Percentiles rank a stretch among this genome's conserved stretches.
These are phyloP conservation scores for Limenitis camilla DNA, from an alignment of 2,888 invertebrate genomes.

Conservation along the genomic window DNA sequence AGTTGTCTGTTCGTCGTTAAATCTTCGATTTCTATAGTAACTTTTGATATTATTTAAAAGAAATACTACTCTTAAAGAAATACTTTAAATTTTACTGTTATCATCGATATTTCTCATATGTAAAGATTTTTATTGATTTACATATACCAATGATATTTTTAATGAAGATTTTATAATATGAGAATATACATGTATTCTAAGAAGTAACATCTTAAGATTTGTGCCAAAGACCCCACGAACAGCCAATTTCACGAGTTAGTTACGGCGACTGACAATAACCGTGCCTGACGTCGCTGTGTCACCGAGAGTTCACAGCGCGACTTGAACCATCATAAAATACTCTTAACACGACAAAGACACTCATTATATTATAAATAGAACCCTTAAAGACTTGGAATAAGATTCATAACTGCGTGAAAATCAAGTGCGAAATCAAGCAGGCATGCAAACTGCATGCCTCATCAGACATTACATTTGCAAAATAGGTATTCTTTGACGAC, in stretches of 20 bases:
- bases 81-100: too few relatives aligned
- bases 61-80: not conserved
- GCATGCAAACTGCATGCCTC: slow-evolving; percentile 46
- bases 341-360: slow-evolving; percentile 40
- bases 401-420: slow-evolving; percentile 29
- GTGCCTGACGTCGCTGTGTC: slow-evolving; percentile 54
- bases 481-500: slow-evolving; percentile 46
- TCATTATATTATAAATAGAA: slow-evolving; percentile 22
- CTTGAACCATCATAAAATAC: slow-evolving; percentile 56
- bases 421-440: slow-evolving; percentile 33
- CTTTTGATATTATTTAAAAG: slow-evolving; percentile 30
- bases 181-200: too few relatives aligned
- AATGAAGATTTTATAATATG: too few relatives aligned
- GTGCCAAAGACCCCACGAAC: slow-evolving; percentile 50
- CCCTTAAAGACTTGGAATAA: slow-evolving; percentile 29
- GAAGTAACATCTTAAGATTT: slow-evolving; percentile 2
- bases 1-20: slow-evolving; percentile 49
- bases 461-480: slow-evolving; percentile 49
- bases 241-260: slow-evolving; percentile 68
- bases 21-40: slow-evolving; percentile 67
- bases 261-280: slow-evolving; percentile 69
- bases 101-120: too few relatives aligned
- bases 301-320: slow-evolving; percentile 53
- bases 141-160: too few relatives aligned
- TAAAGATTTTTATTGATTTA: too few relatives aligned